phyloP scores from a whole-genome alignment of 2,888 invertebrate genomes.

The Leptogaster cylindrica region DNA sequence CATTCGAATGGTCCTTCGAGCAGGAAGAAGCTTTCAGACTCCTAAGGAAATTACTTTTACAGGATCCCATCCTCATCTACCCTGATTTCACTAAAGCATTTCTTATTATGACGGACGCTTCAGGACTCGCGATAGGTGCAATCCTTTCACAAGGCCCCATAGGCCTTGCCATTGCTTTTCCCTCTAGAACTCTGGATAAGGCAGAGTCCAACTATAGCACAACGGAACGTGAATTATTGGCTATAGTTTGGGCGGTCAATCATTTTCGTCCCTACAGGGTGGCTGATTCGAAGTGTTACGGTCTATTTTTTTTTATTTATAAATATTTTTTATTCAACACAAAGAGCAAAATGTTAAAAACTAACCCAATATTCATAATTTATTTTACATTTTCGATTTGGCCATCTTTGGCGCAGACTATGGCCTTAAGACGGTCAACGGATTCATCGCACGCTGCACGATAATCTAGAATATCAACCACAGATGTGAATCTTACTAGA shows the following conservation, averaged over 20 bases:
- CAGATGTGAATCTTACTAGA: neutral
- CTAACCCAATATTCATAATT: too few relatives aligned
- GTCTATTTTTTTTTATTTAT: too few relatives aligned
- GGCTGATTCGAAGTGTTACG: too few relatives aligned
- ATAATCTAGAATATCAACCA: constrained; percentile 1
- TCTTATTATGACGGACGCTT: neutral
- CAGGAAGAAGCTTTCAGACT: constrained; percentile 2
- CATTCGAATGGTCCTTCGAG: constrained; percentile 21
- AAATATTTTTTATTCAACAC: too few relatives aligned
- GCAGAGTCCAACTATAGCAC: constrained; percentile 47
- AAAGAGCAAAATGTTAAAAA: too few relatives aligned
- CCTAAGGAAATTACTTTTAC: neutral
- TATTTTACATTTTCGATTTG: too few relatives aligned
- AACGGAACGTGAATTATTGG: constrained; percentile 50
- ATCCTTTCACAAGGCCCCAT: constrained; percentile 45
- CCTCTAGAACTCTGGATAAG: neutral
- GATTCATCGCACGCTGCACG: constrained; percentile 30
- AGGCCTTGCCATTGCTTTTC: constrained; percentile 44
- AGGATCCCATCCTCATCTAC: neutral
- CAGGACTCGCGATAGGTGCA: neutral
- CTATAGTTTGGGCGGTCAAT: constrained; percentile 48
- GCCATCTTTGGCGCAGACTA: too few relatives aligned
- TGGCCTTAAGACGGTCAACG: too few relatives aligned
- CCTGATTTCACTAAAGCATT: neutral
- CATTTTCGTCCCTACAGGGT: constrained; percentile 52